These are phyloP conservation scores for Penaeus japonicus DNA, from an alignment of 1,140 invertebrate genomes.

Conservation along the genomic window DNA sequence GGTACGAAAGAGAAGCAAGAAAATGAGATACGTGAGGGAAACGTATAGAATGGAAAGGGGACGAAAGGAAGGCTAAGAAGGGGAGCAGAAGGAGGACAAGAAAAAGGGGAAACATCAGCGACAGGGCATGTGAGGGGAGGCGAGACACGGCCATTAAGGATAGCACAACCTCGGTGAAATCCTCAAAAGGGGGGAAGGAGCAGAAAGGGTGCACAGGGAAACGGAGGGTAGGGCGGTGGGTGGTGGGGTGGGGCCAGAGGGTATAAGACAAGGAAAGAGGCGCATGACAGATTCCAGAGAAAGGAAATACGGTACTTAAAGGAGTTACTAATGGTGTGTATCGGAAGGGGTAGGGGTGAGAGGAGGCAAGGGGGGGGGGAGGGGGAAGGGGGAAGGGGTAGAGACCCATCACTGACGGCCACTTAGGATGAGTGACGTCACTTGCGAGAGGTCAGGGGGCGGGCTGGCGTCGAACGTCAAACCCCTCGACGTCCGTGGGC, in stretches of 20 bases:
- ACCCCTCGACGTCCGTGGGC: not conserved
- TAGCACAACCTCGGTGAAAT: not conserved
- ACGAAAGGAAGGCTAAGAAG: too few species aligned
- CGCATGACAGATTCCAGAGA: not conserved
- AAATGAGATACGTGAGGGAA: not conserved
- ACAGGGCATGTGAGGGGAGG: not conserved
- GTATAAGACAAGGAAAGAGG: not conserved
- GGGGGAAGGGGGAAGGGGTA: too few species aligned
- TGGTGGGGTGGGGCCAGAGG: not conserved
- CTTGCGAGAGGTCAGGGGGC: not conserved
- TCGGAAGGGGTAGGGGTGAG: not conserved
- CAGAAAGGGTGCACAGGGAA: not conserved
- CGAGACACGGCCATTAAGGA: not conserved
- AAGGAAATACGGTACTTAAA: conserved; percentile 60
- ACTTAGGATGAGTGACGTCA: not conserved
- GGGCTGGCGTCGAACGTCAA: not conserved
- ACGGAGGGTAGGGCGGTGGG: not conserved
- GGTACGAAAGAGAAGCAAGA: not conserved
- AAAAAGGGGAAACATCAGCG: not conserved
- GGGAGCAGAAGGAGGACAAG: not conserved
- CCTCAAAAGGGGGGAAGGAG: not conserved
- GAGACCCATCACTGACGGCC: too few species aligned
- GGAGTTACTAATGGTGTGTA: not conserved
- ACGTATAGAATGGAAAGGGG: too few species aligned
- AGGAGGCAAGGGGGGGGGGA: not conserved